Evolutionary conservation across 2,797 vertebrate species (phyloP), one percentile per base, ranked within the genome.

Genomic region (Channallabes apus): DNA sequence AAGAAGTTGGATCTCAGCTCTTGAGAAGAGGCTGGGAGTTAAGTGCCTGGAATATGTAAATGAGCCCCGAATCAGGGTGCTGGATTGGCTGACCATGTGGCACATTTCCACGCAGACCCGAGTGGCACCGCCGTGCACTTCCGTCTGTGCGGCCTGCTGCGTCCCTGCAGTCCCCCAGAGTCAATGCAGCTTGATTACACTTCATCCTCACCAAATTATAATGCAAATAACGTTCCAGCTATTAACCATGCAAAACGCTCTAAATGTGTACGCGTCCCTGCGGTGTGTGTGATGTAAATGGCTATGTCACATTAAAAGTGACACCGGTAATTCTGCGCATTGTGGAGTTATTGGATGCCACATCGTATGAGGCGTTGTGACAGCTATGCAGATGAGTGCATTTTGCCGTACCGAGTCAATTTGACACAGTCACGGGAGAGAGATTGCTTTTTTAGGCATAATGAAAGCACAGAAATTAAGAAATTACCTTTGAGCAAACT

Each of bases 281-380:
- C 62, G 84, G 90, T 90, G 90, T 91, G 90, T 90, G 89, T 88
- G 91, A 91, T 91, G 91, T 92, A 92, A 92, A 92, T 92, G 91
- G 91, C 91, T 89, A 90, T 92, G 92, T 92, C 92, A 91, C 91
- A 92, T 92, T 91, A 92, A 91, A 92, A 92, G 87, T 91, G 91
- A 92, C 92, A 92, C 90, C 84, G 86, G 92, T 91, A 92, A 92
- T 92, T 91, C 90, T 92, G 91, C 89, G 90, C 90, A 92, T 92
- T 91, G 92, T 91, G 89, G 91, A 92, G 91, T 91, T 91, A 90
- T 92, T 92, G 89, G 89, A 88, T 90, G 88, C 89, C 91, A 89
- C 87, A 87, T 92, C 89, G 88, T 89, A 86, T 90, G 90, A 92
- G 88, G 79, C 88, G 83, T 90, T 92, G 85, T 91, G 91, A 91